These are phyloP conservation scores for Panzeria rudis DNA, from an alignment of 2,888 invertebrate species.

Conservation along the genomic window DNA sequence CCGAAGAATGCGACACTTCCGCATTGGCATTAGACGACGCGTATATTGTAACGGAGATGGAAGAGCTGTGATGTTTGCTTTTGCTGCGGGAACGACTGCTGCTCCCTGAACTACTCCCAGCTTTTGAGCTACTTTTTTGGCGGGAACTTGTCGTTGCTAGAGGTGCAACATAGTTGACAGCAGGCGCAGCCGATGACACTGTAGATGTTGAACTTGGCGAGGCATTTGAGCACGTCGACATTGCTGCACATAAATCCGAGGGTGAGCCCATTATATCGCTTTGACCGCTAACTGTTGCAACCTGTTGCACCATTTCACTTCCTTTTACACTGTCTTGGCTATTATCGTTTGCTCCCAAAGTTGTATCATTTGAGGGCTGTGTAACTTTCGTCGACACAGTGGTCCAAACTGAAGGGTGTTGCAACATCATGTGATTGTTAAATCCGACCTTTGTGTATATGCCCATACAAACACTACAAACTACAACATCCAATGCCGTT, in stretches of 20 bases:
- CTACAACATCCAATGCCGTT: constrained; percentile 90
- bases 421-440: constrained; percentile 88
- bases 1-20: constrained; percentile 65
- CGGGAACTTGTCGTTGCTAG: constrained; percentile 84
- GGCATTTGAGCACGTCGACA: constrained; percentile 71
- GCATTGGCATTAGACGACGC: constrained; percentile 66
- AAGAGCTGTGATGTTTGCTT: constrained; percentile 71
- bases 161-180: constrained; percentile 68
- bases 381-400: constrained; percentile 76
- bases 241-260: constrained; percentile 72
- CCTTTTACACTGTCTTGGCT: constrained; percentile 75
- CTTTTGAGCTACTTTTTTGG: constrained; percentile 81
- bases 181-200: constrained; percentile 72
- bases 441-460: constrained; percentile 92
- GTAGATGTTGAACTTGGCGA: constrained; percentile 76
- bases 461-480: constrained; percentile 91
- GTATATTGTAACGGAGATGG: constrained; percentile 59
- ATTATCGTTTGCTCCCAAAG: constrained; percentile 69
- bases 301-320: constrained; percentile 74
- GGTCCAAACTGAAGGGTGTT: constrained; percentile 83
- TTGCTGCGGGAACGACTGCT: constrained; percentile 79
- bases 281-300: constrained; percentile 78
- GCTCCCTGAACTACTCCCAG: constrained; percentile 75
- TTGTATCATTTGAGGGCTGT: constrained; percentile 49
- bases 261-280: constrained; percentile 71